Conservation (phyloP, 2,113 vertebrate genomes). For the Salvator merianae region DNA sequence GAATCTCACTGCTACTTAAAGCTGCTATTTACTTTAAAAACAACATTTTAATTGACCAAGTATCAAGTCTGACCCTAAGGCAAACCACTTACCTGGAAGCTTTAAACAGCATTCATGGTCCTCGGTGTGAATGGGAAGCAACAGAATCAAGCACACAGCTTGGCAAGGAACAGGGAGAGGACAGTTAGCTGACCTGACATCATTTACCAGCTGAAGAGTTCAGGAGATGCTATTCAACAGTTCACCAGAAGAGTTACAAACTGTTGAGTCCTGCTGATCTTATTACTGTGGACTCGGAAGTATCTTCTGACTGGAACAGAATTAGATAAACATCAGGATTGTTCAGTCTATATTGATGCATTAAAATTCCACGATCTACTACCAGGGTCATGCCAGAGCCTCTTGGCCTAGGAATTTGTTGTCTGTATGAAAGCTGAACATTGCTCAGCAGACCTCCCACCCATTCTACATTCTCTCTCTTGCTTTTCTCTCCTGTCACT, state of each 20-base stretch:
- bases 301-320: background rate
- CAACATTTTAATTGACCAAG: background rate
- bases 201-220: background rate
- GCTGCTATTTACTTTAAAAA: background rate
- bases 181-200: background rate
- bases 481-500: no score
- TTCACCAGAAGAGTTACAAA: background rate
- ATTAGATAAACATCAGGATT: background rate
- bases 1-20: background rate
- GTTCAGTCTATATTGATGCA: background rate
- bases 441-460: no score
- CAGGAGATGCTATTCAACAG: background rate
- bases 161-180: background rate
- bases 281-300: background rate
- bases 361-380: no score
- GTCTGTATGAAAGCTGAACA: no score
- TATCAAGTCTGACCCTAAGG: background rate
- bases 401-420: no score
- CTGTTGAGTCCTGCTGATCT: background rate
- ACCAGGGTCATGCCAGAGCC: no score
- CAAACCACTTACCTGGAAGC: background rate
- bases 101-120: background rate
- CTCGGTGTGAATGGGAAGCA: background rate
- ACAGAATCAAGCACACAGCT: background rate
- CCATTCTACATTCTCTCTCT: no score